Conservation (phyloP, 2,113 vertebrate genomes). For the Albula glossodonta region DNA sequence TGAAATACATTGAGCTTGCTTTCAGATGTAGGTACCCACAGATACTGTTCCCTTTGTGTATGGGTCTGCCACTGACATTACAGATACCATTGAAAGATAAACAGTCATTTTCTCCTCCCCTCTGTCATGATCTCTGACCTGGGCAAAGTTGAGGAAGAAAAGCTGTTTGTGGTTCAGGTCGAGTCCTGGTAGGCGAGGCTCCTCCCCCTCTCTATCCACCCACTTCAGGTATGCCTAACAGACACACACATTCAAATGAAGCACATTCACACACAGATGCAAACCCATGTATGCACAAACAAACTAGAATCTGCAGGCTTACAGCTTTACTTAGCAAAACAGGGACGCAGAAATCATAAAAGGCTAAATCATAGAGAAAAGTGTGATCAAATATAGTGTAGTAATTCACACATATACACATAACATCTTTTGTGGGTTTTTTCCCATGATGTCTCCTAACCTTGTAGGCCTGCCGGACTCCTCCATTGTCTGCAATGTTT, state of each 20-base stretch:
- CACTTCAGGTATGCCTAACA: conserved; percentile 83
- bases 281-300: not conserved
- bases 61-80: too few relatives aligned
- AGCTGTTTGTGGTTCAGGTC: conserved; percentile 88
- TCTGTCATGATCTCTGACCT: conserved; percentile 69
- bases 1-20: too few relatives aligned
- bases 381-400: not conserved
- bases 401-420: conserved; percentile 8
- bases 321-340: not conserved
- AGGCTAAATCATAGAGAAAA: not conserved
- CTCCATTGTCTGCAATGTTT: conserved; percentile 96
- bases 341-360: not conserved
- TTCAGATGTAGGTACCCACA: not conserved
- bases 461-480: conserved; percentile 93
- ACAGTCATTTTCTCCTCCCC: not conserved
- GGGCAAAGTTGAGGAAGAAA: conserved; percentile 95
- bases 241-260: not conserved
- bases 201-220: conserved; percentile 81
- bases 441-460: conserved; percentile 55
- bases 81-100: not conserved
- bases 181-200: conserved; percentile 83
- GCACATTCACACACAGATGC: too few relatives aligned
- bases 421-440: not conserved
- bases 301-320: not conserved
- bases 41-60: too few relatives aligned